Evolutionary conservation across 2,113 vertebrate species (phyloP).

Genomic region (Pelmatolapia mariae): DNA sequence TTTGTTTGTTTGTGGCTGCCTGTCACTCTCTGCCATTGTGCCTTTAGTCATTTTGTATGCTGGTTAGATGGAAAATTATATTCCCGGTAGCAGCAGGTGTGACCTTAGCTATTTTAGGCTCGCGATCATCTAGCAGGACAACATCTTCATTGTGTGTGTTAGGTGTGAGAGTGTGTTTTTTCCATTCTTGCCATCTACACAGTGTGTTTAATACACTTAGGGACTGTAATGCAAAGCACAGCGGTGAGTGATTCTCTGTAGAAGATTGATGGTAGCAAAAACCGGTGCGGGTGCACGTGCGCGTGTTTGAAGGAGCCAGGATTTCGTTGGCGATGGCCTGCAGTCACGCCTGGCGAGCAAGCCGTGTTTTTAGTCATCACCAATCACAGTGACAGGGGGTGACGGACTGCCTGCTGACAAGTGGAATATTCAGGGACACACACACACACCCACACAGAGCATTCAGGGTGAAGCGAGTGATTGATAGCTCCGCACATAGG

Average conservation of each 20-base stretch:
- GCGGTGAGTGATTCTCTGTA: not conserved
- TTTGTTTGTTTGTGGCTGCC: not conserved
- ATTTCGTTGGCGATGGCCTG: not conserved
- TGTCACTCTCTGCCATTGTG: not conserved
- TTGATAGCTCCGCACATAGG: not conserved
- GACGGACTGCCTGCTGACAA: conserved; percentile 42
- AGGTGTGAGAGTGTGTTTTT: not conserved
- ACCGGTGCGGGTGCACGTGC: not conserved
- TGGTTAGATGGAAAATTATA: conserved; percentile 13
- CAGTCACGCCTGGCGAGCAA: conserved; percentile 12
- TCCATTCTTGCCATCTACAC: not conserved
- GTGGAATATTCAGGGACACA: not conserved
- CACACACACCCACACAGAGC: not conserved
- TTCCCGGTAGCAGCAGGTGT: conserved; percentile 5
- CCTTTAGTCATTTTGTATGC: not conserved
- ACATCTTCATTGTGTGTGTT: not conserved
- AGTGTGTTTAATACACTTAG: not conserved
- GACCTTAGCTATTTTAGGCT: conserved; percentile 18
- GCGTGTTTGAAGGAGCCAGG: not conserved
- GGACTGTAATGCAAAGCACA: not conserved
- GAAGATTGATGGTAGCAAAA: not conserved
- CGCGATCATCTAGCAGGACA: not conserved
- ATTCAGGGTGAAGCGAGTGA: not conserved
- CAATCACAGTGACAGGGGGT: conserved; percentile 18
- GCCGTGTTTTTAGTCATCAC: conserved; percentile 16